Base-by-base conservation (phyloP, 2,113 vertebrate genomes). In the Ammodytes marinus region DNA sequence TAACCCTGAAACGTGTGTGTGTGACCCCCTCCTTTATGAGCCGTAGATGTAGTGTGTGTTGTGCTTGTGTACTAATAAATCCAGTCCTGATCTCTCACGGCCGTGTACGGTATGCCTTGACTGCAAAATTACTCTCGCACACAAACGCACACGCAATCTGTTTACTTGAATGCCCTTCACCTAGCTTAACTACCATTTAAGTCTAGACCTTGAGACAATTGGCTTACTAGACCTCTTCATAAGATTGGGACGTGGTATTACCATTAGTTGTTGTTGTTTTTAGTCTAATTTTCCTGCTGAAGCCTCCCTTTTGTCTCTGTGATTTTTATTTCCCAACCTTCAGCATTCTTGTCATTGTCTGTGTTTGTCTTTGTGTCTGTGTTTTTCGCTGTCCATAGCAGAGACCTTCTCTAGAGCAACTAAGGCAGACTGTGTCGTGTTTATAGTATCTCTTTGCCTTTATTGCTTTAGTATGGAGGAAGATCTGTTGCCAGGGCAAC, bases 401-500 rank as follows among this genome's bases (percentile, higher is more conserved):
- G 67, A 91, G 75, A 93, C 84, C 86, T 27, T 27, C 79, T 88
- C 63, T 80, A 81, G 71, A 89, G 77, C 69, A 78, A 83, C 88
- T 83, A 71, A 89, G 83, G 77, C 86, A 81, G 80, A 81, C 79
- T 79, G 67, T 90, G 85, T 80, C 69, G 79, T 91, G 90, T 91
- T 92, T 92, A 90, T 89, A 90, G 83, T 87, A 88, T 92, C 86
- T 86, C 85, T 86, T 91, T 88, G 82, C 89, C 78, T 91, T 93
- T 89, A 91, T 92, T 89, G 85, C 92, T 92, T 93, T 90, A 86
- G 89, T 91, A 85, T 92, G 83, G 84, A 90, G 88, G 81, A 89
- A 92, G 84, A 88, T 84, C 90, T 83, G 93, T 94, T 94, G 90
- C 92, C 89, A 92, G 91, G 92, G 92, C 90, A 93, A 94, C 93